Base-by-base conservation (phyloP, 64 coral and sea anemone genomes). In the Stylophora pistillata region DNA sequence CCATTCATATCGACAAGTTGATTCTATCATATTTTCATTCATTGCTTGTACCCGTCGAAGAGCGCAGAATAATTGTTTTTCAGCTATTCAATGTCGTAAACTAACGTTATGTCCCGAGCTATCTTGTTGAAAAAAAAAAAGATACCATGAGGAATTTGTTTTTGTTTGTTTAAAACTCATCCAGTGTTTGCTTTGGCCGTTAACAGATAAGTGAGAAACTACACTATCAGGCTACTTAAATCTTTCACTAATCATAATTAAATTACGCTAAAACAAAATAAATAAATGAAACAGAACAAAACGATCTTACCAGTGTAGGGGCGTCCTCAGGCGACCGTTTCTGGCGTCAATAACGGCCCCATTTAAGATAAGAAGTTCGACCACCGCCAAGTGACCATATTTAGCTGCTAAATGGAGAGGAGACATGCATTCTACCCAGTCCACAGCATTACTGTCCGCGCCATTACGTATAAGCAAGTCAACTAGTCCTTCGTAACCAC, bases 351-450 rank as follows among this genome's bases (percentile, higher is more conserved):
- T 84, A 20, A 53, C 80, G 14, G 80, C 60, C 9, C 62, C 62
- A 68, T 84, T 20, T 20, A 84, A 41, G 2, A 84, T 25, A 53
- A 84, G 80, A 3, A 84, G 80, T 47, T 84, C 61, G 23, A 84
- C 80, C 80, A 33, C 13, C 1, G 80, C 25, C 10, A 84, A 27
- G 80, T 84, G 31, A 26, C 80, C 80, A 15, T 37, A 34, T 27
- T 84, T 84, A 27, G 80, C 80, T 25, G 80, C 80, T 47, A 68
- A 62, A 68, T 84, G 80, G 13, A 84, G 61, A 14, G 80, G 80
- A 11, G 62, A 69, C 0, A 20, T 34, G 15, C 31, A 53, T 55
- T 37, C 31, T 15, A 70, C 34, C 23, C 2, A 63, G 34, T 34
- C 65, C 23, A 53, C 12, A 17, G 80, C 37, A 28, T 84, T 20